Percentiles rank a stretch among this genome's conserved stretches.
These are phyloP conservation scores for Artibeus lituratus DNA, from an alignment of 2,797 vertebrate species.

Conservation along the genomic window DNA sequence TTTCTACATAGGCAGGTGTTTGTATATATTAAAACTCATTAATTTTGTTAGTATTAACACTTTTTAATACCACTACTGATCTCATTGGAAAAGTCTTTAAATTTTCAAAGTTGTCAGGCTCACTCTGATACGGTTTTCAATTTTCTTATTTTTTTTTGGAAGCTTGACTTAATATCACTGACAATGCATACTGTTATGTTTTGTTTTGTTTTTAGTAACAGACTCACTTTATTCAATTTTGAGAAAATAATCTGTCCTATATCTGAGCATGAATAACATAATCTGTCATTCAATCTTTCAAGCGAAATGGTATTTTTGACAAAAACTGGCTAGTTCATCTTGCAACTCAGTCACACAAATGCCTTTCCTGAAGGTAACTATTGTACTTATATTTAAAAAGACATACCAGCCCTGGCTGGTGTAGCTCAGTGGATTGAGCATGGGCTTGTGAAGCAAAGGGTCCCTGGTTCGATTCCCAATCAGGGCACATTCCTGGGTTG, in stretches of 20 bases:
- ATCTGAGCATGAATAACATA: not conserved
- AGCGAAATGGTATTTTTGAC: conserved; percentile 8
- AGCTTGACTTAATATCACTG: not conserved
- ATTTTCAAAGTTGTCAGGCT: not conserved
- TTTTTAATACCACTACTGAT: not conserved
- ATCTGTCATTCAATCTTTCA: not conserved
- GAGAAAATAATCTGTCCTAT: not conserved
- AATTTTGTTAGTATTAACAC: not conserved
- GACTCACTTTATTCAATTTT: not conserved
- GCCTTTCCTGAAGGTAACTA: not conserved
- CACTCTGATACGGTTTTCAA: not conserved
- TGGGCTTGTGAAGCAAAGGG: too few relatives aligned
- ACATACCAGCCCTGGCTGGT: too few relatives aligned
- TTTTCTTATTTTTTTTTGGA: not conserved
- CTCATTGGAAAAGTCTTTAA: not conserved
- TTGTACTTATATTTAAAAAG: not conserved
- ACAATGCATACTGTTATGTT: not conserved
- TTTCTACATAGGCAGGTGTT: not conserved
- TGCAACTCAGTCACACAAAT: not conserved
- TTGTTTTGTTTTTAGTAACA: not conserved
- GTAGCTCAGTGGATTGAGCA: too few relatives aligned
- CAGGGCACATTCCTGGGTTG: too few relatives aligned
- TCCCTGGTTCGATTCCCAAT: too few relatives aligned
- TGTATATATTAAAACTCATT: not conserved
- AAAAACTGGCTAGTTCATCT: not conserved